These are phyloP conservation scores for Miniopterus natalensis DNA, from an alignment of 2,113 vertebrate species.

Conservation along the genomic window DNA sequence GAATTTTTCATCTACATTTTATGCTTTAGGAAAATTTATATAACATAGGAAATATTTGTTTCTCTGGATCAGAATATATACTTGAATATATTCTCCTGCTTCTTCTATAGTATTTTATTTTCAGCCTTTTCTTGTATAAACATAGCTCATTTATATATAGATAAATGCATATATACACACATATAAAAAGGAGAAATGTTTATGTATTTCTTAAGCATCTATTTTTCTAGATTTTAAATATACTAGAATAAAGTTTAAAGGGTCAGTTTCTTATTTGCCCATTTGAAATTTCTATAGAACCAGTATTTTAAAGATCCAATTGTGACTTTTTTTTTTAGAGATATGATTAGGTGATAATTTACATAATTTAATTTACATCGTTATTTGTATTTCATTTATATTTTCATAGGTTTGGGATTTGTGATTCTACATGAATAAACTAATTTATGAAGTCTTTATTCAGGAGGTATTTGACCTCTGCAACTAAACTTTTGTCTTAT, in stretches of 20 bases:
- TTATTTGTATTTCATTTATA: neutral
- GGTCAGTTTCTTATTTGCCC: neutral
- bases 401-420: neutral
- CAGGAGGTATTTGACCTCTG: neutral
- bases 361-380: neutral
- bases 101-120: neutral
- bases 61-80: neutral
- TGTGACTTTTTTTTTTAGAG: neutral
- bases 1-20: neutral
- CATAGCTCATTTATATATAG: neutral
- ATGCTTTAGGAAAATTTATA: neutral
- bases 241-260: constrained; percentile 14
- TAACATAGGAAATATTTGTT: neutral
- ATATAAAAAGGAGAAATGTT: neutral
- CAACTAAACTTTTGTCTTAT: neutral
- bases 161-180: neutral
- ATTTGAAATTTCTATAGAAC: constrained; percentile 25
- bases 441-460: neutral
- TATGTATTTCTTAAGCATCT: neutral
- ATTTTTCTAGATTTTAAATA: constrained; percentile 8
- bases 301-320: neutral
- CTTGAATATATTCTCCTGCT: neutral
- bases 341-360: neutral
- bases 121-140: neutral
- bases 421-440: constrained; percentile 40